Conservation (phyloP, 35 echinoderm and acorn worm species). For the Amphiura filiformis region DNA sequence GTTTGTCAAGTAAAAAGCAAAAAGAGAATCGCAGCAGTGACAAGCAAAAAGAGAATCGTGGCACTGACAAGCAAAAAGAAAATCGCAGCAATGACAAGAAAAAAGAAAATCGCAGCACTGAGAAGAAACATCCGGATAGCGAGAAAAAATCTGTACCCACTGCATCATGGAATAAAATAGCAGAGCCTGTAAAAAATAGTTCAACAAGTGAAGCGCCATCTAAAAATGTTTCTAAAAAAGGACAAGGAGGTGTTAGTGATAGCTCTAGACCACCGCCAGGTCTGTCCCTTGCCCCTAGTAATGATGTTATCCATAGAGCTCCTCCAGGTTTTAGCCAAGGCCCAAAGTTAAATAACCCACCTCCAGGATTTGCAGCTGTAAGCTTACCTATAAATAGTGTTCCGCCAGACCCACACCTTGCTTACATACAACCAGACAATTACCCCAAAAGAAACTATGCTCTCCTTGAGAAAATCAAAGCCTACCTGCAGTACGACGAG, state of each 20-base stretch:
- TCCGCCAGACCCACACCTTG: conserved; percentile 15
- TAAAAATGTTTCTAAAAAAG: background rate
- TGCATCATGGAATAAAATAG: background rate
- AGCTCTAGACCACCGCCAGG: background rate
- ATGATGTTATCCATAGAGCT: background rate
- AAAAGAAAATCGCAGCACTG: background rate
- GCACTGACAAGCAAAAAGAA: conserved; percentile 1
- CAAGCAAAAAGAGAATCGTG: conserved; percentile 21
- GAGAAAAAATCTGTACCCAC: background rate
- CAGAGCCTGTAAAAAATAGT: background rate
- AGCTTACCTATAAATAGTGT: background rate
- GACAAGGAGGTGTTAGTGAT: background rate
- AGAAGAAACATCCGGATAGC: conserved; percentile 2
- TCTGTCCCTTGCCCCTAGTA: background rate
- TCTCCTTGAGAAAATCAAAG: conserved; percentile 62
- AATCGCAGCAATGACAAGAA: background rate
- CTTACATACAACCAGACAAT: conserved; percentile 46
- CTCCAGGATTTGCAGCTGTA: conserved; percentile 59
- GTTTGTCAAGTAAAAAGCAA: background rate
- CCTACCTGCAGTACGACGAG: conserved; percentile 39
- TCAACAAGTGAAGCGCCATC: background rate
- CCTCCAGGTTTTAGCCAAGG: conserved; percentile 8
- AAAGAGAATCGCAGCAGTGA: background rate
- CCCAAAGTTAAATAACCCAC: background rate
- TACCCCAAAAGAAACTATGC: conserved; percentile 67